Evolutionary conservation across 2,113 vertebrate species (phyloP), one percentile per base, ranked within the genome.

Genomic region (Bathybates hornii): DNA sequence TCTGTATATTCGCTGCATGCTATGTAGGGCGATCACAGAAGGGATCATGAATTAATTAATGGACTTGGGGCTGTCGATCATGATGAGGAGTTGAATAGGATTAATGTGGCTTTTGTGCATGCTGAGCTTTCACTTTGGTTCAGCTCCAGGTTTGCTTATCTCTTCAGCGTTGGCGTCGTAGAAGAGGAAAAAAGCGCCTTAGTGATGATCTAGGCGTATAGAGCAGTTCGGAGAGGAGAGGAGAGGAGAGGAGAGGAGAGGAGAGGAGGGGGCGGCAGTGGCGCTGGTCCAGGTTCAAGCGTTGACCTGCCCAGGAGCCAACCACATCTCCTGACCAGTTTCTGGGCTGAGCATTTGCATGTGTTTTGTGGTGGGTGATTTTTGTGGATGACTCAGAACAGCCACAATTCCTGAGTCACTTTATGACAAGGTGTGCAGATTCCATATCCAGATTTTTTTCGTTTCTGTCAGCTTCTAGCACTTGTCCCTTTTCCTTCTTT

Each of bases 51-150:
- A 92, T 93, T 90, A 88, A 92, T 93, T 91, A 91, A 82, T n/a
- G 56, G 73, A 84, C 90, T 83, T 29, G 2, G 71, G 5, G 71
- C 89, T 88, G 89, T 94, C 90, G 73, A 92, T 94, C 93, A 94
- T 27, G 57, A 86, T 88, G 92, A 90, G 89, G 43, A 90, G 90
- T 85, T 89, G 86, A 87, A 71, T 85, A 38, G 88, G 93, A 91
- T 94, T 93, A 93, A 91, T 92, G 56, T 87, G 90, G 81, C 87
- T 94, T 95, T 94, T 93, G 85, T 92, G 56, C 81, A 81, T 79
- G 89, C 81, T 86, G 89, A 93, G 27, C 86, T 93, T 94, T 93
- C 68, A 81, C 95, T 90, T 91, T 92, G 92, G 93, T 82, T 79
- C 87, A 48, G 87, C 73, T 94, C 92, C 93, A 94, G 92, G 83